Percentiles rank a stretch among this genome's conserved stretches.
phyloP scores from a whole-genome alignment of 2,888 invertebrate genomes.

The Papilio protenor region DNA sequence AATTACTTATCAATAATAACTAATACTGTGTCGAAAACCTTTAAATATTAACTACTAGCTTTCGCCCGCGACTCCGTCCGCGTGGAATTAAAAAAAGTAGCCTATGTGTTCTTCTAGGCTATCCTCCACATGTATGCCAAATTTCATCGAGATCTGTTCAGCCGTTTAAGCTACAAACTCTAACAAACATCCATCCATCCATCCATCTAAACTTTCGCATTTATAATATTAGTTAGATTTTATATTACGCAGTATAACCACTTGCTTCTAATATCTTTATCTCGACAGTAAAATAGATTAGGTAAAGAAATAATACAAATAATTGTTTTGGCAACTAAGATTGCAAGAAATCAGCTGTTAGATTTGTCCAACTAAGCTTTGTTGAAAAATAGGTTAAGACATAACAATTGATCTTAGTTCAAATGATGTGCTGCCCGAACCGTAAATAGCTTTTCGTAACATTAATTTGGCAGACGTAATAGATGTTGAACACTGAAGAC shows the following conservation, averaged over 20 bases:
- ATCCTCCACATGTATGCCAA: no score
- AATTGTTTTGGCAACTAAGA: slow-evolving; percentile 5
- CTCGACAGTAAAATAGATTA: background rate
- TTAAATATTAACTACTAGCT: background rate
- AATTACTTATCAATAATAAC: no score
- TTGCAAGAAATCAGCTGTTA: background rate
- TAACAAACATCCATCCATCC: no score
- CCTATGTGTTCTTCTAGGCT: no score
- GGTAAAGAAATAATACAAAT: background rate
- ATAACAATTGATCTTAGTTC: slow-evolving; percentile 11
- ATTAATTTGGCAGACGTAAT: background rate
- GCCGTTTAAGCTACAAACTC: no score
- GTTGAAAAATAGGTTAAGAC: slow-evolving; percentile 5
- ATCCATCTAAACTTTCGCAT: no score
- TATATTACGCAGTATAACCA: background rate
- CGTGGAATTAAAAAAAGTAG: no score
- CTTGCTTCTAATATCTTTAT: background rate
- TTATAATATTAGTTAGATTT: no score
- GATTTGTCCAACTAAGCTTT: background rate
- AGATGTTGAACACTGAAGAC: background rate
- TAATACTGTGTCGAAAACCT: background rate
- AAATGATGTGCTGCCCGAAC: slow-evolving; percentile 10
- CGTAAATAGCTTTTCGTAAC: background rate
- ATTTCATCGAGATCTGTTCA: no score
- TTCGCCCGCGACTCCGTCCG: no score